These are phyloP conservation scores for Polypedilum pembai DNA, from an alignment of 1,140 invertebrate genomes.

Conservation along the genomic window DNA sequence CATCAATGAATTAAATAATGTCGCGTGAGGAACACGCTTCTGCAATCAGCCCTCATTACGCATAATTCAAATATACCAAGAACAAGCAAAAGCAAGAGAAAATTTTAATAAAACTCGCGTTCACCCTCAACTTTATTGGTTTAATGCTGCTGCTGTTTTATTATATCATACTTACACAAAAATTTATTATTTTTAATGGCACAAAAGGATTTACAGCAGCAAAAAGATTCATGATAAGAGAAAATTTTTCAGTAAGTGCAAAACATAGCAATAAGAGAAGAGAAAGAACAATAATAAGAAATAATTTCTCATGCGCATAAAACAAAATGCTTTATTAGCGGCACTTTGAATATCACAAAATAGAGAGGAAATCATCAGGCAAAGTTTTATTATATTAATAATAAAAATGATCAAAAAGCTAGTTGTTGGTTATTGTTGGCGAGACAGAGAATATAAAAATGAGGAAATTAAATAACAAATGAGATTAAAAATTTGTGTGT, in stretches of 20 bases:
- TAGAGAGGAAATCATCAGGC: background rate
- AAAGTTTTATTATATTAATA: background rate
- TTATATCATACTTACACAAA: background rate
- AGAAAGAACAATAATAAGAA: background rate
- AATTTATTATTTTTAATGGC: background rate
- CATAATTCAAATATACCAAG: background rate
- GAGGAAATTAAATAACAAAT: constrained; percentile 12
- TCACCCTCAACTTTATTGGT: background rate
- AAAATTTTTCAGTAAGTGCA: background rate
- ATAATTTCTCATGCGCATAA: constrained; percentile 18
- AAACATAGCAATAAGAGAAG: background rate
- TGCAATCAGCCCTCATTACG: constrained; percentile 10
- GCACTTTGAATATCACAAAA: background rate
- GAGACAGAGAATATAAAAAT: background rate
- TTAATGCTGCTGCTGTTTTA: background rate
- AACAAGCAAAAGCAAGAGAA: background rate
- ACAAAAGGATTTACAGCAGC: background rate
- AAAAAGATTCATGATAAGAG: background rate
- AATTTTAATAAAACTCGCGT: background rate
- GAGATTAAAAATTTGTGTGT: constrained; percentile 6
- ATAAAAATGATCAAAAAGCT: constrained; percentile 2
- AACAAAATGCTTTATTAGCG: constrained; percentile 1
- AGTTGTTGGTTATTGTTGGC: background rate
- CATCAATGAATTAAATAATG: constrained; percentile 18
- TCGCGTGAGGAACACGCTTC: constrained; percentile 8